These are phyloP conservation scores for Luscinia megarhynchos DNA, from an alignment of 2,797 vertebrate species.

Conservation along the genomic window DNA sequence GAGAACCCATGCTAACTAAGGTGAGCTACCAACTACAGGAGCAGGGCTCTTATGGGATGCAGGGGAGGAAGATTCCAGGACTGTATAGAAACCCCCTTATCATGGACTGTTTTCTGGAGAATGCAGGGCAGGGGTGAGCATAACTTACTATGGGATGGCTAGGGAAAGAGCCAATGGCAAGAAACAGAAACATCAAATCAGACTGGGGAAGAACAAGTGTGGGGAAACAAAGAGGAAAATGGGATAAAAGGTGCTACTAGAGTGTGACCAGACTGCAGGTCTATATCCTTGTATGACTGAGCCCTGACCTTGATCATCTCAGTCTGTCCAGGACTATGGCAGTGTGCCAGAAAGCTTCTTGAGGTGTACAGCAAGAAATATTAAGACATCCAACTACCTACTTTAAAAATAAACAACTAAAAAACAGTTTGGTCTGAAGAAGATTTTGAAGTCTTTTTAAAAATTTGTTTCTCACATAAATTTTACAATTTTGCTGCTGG, in stretches of 20 bases:
- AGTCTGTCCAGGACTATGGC: not conserved
- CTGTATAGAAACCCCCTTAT: not conserved
- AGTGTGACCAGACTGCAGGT: not conserved
- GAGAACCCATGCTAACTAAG: not conserved
- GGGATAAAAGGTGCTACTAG: not conserved
- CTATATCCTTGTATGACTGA: not conserved
- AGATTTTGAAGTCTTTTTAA: not conserved
- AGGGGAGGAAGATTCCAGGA: not conserved
- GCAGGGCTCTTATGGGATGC: not conserved
- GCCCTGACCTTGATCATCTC: not conserved
- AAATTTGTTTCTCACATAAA: not conserved
- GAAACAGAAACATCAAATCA: not conserved
- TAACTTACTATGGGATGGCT: not conserved
- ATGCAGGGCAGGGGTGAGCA: not conserved
- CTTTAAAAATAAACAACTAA: not conserved
- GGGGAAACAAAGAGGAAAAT: not conserved
- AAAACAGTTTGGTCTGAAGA: not conserved
- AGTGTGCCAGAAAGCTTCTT: not conserved
- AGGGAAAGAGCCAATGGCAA: not conserved
- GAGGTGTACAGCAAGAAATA: not conserved
- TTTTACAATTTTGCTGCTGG: not conserved
- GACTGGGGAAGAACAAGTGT: not conserved
- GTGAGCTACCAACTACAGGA: not conserved
- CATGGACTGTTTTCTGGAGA: not conserved
- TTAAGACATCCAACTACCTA: not conserved